These are phyloP conservation scores for Serranus cabrilla DNA, from an alignment of 2,797 vertebrate genomes.

Conservation along the genomic window DNA sequence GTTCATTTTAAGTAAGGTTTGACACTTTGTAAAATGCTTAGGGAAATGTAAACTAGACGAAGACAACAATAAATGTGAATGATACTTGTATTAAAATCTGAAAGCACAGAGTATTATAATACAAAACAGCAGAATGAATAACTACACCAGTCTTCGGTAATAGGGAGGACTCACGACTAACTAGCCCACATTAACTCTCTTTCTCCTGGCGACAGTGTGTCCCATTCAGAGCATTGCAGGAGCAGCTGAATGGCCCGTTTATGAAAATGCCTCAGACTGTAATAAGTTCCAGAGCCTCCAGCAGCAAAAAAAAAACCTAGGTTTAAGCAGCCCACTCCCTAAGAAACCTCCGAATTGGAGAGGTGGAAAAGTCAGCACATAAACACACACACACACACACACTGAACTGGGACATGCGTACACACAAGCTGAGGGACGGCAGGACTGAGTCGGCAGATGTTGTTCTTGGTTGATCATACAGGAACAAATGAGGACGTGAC, in stretches of 20 bases:
- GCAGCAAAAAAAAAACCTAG: conserved; percentile 62
- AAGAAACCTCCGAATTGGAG: conserved; percentile 78
- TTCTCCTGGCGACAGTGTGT: conserved; percentile 82
- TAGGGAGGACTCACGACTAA: conserved; percentile 70
- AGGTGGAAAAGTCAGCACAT: conserved; percentile 84
- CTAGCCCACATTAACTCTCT: conserved; percentile 79
- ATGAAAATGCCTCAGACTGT: conserved; percentile 83
- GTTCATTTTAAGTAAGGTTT: background rate
- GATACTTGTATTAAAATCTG: conserved; percentile 7
- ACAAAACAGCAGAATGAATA: conserved; percentile 39
- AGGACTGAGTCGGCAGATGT: conserved; percentile 71
- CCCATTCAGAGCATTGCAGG: conserved; percentile 79
- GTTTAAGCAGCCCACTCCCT: conserved; percentile 77
- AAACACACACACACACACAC: conserved; percentile 75
- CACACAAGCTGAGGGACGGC: conserved; percentile 48
- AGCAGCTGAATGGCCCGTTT: conserved; percentile 86
- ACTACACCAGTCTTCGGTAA: conserved; percentile 52
- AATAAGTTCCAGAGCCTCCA: conserved; percentile 86
- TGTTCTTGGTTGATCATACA: conserved; percentile 70
- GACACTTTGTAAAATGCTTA: conserved; percentile 6
- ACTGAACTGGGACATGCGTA: conserved; percentile 57
- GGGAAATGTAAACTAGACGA: conserved; percentile 10
- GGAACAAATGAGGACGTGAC: conserved; percentile 69
- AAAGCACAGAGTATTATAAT: conserved; percentile 21
- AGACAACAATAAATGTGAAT: conserved; percentile 3